A percentile compares a stretch with the other conserved stretches of the same genome.
Evolutionary conservation across 2,113 vertebrate species (phyloP).

Genomic region (Siniperca knerii): DNA sequence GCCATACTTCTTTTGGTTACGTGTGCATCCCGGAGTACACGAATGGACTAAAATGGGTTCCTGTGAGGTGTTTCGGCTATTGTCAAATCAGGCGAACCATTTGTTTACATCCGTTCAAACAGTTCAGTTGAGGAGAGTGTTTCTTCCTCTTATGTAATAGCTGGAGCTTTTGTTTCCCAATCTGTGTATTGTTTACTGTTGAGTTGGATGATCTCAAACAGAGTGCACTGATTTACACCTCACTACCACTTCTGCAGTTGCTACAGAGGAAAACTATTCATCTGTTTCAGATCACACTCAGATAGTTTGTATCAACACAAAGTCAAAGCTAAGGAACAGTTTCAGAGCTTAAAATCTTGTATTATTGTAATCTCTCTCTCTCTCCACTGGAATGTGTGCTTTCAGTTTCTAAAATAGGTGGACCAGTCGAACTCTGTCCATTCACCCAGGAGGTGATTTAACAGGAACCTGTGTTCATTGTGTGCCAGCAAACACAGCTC

Average conservation of each 20-base stretch:
- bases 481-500: constrained; percentile 19
- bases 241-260: not conserved
- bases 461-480: constrained; percentile 17
- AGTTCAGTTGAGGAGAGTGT: constrained; percentile 19
- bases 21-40: not conserved
- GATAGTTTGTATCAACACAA: not conserved
- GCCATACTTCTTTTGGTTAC: not conserved
- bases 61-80: not conserved
- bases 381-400: constrained; percentile 15
- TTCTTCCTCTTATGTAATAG: constrained; percentile 39
- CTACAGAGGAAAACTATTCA: constrained; percentile 7
- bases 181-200: not conserved
- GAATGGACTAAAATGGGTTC: not conserved
- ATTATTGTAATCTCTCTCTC: constrained; percentile 3
- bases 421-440: constrained; percentile 15
- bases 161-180: constrained; percentile 18
- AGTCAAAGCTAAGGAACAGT: not conserved
- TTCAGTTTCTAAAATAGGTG: constrained; percentile 19
- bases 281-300: not conserved
- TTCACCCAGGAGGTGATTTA: constrained; percentile 2
- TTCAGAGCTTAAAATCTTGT: not conserved
- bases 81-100: constrained; percentile 5
- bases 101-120: constrained; percentile 3
- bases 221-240: not conserved
- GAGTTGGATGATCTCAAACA: not conserved